Evolutionary conservation across 1,140 invertebrate species (phyloP), one percentile per base, ranked within the genome.

Genomic region (Hylaeus anthracinus): DNA sequence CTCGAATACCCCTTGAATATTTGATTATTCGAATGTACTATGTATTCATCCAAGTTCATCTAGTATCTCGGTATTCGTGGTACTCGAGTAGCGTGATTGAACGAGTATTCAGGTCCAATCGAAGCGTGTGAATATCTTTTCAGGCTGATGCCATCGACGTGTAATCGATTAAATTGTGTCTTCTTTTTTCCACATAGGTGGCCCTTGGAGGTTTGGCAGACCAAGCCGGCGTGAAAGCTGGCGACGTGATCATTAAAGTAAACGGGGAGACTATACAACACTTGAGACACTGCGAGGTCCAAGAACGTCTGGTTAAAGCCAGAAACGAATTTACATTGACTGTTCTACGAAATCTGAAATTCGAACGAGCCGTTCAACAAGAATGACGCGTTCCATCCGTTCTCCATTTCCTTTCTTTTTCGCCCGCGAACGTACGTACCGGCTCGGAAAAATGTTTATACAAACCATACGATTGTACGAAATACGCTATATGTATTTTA

Each of bases 161-260:
- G 9, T 12, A 39, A 55, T 70, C 6, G 14, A 15, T 51, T 45
- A 37, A 76, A 53, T 5, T 4, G 4, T 73, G 2, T 60, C 39
- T 53, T 9, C 51, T 53, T 63, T 83, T 39, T 71, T 48, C 61
- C n/a, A 8, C 6, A 89, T 6, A 98, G 97, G 95, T 98, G 10
- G 93, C 94, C 63, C 94, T 95, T 72, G 95, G 95, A 64, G 96
- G 97, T 88, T 92, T 97, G 63, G 97, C 97, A 5, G 95, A 97
- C 78, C 91, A 95, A 85, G 95, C 95, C 74, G 97, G 97, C 43
- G 90, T 98, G 53, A 93, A 95, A 88, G 95, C 95, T 43, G 97
- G 97, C 26, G 97, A 98, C 90, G 94, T 96, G 78, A 94, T 98
- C 78, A 92, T 96, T 14, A 95, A 95, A 88, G 95, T 98, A 72